A percentile compares a stretch with the other conserved stretches of the same genome.
Conservation (phyloP, 1,140 invertebrate species). For the Penaeus vannamei region DNA sequence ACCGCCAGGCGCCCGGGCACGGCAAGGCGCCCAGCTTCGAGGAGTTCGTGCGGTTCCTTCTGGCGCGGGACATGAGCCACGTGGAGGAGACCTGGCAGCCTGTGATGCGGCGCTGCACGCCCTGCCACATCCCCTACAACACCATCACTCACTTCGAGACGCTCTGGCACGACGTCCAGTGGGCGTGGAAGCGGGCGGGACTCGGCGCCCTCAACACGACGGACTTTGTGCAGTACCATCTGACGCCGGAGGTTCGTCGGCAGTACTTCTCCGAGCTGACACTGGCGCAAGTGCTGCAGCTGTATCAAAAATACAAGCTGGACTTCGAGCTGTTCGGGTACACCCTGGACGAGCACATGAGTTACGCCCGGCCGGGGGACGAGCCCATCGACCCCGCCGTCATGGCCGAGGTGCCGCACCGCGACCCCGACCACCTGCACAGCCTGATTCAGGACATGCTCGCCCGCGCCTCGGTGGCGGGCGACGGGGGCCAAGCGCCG, state of each 20-base stretch:
- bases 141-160: slow-evolving; percentile 60
- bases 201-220: slow-evolving; percentile 44
- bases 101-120: slow-evolving; percentile 56
- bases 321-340: slow-evolving; percentile 65
- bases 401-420: slow-evolving; percentile 32
- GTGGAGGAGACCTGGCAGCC: slow-evolving; percentile 56
- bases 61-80: slow-evolving; percentile 49
- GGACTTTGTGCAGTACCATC: slow-evolving; percentile 38
- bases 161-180: slow-evolving; percentile 60
- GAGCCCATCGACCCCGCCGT: slow-evolving; percentile 34
- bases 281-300: slow-evolving; percentile 37
- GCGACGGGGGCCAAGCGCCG: too few species aligned
- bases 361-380: slow-evolving; percentile 51
- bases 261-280: slow-evolving; percentile 61
- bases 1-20: slow-evolving; percentile 32
- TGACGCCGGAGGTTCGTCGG: slow-evolving; percentile 52
- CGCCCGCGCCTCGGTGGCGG: too few species aligned
- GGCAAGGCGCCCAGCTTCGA: slow-evolving; percentile 58
- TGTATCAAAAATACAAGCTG: slow-evolving; percentile 62
- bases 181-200: slow-evolving; percentile 57
- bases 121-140: slow-evolving; percentile 62
- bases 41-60: slow-evolving; percentile 60
- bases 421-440: slow-evolving; percentile 29
- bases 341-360: slow-evolving; percentile 53
- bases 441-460: background rate